These are phyloP conservation scores for Drosophila simulans DNA, from an alignment of 1,140 invertebrate genomes.

Conservation along the genomic window DNA sequence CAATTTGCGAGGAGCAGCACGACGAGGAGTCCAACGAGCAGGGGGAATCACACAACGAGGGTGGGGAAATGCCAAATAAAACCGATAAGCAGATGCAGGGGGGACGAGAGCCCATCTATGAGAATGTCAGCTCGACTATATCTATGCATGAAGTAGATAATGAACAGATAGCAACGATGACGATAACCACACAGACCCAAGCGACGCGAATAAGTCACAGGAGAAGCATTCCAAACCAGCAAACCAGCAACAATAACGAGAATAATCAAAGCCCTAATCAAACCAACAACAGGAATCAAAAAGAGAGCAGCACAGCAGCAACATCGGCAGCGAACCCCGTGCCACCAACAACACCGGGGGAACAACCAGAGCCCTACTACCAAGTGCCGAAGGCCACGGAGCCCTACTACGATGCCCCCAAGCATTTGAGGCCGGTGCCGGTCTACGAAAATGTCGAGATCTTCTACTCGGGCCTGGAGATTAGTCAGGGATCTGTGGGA, in stretches of 20 bases:
- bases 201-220: conserved; percentile 45
- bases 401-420: conserved; percentile 83
- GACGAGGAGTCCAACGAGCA: conserved; percentile 11
- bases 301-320: conserved; percentile 39
- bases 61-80: conserved; percentile 71
- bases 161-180: conserved; percentile 65
- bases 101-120: conserved; percentile 79
- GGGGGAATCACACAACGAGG: conserved; percentile 19
- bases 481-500: conserved; percentile 24
- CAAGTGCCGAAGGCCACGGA: conserved; percentile 81
- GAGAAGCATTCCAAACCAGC: conserved; percentile 76
- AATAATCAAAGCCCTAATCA: conserved; percentile 69
- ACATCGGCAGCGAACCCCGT: conserved; percentile 10
- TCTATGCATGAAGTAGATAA: conserved; percentile 75
- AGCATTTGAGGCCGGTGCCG: conserved; percentile 84
- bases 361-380: conserved; percentile 77
- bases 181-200: conserved; percentile 49
- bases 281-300: conserved; percentile 51
- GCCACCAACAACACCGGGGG: conserved; percentile 39
- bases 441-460: conserved; percentile 87
- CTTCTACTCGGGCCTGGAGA: conserved; percentile 84
- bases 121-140: conserved; percentile 80
- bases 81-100: conserved; percentile 67
- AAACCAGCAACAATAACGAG: conserved; percentile 71
- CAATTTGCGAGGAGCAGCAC: background rate